Evolutionary conservation across 2,888 invertebrate genomes (phyloP), one percentile per base, ranked within the genome.

Genomic region (Drosophila kuntzei): DNA sequence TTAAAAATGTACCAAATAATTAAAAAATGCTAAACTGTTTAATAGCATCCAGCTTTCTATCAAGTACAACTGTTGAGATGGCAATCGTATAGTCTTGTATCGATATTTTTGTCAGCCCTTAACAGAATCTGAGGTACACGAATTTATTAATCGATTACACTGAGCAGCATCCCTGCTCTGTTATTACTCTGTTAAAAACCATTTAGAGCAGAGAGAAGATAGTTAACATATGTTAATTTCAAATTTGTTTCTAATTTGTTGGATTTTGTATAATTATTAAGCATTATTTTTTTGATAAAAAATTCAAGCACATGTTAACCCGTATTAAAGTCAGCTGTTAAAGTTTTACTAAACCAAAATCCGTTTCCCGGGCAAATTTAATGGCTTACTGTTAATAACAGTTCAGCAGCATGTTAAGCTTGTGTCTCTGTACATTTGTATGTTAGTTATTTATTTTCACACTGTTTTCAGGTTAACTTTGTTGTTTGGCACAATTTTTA

Each of bases 381-480:
- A 25, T 20, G 34, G 53, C 49, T 53, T 29, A 27, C 73, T 73
- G 74, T 69, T 73, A 73, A 57, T 64, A 70, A 74, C 74, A 74
- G n/a, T 54, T 37, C 36, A 37, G 36, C 44, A 54, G 44, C 34
- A 57, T 73, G 74, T 73, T 57, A 73, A 32, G 9, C n/a, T 20
- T 14, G 27, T 25, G 27, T 54, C 58, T 41, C 74, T 61, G 50
- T 70, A 41, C 50, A 25, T 58, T 49, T 51, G 18, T 63, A 59
- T 75, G 62, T 75, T 66, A 63, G 60, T 71, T 76, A 76, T 75
- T 76, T 75, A 75, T 75, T 75, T 75, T 76, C 75, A 67, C 71
- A 63, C 60, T 61, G 76, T 76, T 76, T 75, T 71, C 75, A 75
- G 75, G 75, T 75, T 75, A 75, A 58, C 67, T 75, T 75, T 59